Percentiles rank a stretch among this genome's conserved stretches.
Evolutionary conservation across 1,140 invertebrate genomes (phyloP).

Genomic region (Eueides isabella): DNA sequence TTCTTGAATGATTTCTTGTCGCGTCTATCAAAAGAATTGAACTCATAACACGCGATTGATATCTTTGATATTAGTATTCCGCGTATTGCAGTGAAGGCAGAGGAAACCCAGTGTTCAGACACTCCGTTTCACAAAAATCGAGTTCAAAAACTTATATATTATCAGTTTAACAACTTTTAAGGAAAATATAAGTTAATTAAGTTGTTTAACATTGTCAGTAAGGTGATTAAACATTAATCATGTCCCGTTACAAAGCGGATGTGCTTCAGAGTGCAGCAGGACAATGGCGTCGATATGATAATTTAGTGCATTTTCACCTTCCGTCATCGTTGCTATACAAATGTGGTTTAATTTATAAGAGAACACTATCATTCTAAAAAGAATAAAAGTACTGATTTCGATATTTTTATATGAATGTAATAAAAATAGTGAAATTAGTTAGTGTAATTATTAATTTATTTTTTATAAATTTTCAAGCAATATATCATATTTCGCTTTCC

Average conservation of each 20-base stretch:
- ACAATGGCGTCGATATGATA: conserved; percentile 43
- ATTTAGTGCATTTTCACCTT: conserved; percentile 50
- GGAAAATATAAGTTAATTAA: neutral
- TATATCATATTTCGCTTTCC: too few relatives aligned
- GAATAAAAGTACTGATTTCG: neutral
- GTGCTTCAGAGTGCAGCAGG: conserved; percentile 27
- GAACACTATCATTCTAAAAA: neutral
- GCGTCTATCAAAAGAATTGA: too few relatives aligned
- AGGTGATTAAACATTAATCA: conserved; percentile 23
- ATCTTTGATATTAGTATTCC: too few relatives aligned
- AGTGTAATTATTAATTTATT: too few relatives aligned
- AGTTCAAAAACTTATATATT: neutral
- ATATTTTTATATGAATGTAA: too few relatives aligned
- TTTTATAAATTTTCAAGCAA: too few relatives aligned
- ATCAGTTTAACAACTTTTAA: neutral
- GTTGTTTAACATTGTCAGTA: neutral
- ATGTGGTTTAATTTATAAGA: conserved; percentile 15
- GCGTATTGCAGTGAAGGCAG: too few relatives aligned
- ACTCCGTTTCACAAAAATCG: too few relatives aligned
- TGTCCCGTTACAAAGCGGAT: conserved; percentile 31
- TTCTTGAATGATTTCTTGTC: too few relatives aligned
- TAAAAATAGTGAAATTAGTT: too few relatives aligned
- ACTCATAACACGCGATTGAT: too few relatives aligned
- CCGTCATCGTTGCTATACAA: conserved; percentile 4
- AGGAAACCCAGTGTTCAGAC: too few relatives aligned